Evolutionary conservation across 1,140 invertebrate species (phyloP), one percentile per base, ranked within the genome.

Genomic region (Condylostylus longicornis): DNA sequence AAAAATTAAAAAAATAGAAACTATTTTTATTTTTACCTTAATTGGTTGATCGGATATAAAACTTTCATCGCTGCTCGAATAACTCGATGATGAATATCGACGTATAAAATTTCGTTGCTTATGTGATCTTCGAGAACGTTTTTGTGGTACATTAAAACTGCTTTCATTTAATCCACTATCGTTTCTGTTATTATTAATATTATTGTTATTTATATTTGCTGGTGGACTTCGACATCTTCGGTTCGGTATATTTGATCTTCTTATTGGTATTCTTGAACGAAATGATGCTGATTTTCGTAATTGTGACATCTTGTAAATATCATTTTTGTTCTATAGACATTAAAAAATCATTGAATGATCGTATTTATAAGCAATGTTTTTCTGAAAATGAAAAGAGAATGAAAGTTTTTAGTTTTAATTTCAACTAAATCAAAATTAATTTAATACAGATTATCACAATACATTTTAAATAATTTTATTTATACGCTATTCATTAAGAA

Each of bases 241-340:
- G 17, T 41, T 25, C 17, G 22, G 18, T 5, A 41, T 13, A 13
- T 27, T 18, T 17, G 12, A 23, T 25, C 25, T 14, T 23, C 39
- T 30, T 6, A 41, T 29, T 31, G 39, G 39, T 15, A 41, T 41
- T 13, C 39, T 20, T 10, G 39, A 41, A 1, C 39, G 39, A 27
- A 41, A 41, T n/a, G 39, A 41, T 21, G 39, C 39, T 14, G 39
- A 41, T 32, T 41, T 41, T 31, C 32, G 34, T 17, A 41, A 21
- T 32, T 41, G 33, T 35, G 39, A 41, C 39, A 41, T 41, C 21
- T 27, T 36, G 35, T 23, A n/a, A 23, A 14, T 19, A 34, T 34
- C 19, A n/a, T n/a, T n/a, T n/a, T n/a, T n/a, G n/a, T n/a, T n/a
- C n/a, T n/a, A n/a, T n/a, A n/a, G n/a, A n/a, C n/a, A n/a, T n/a